Percentiles rank a stretch among this genome's conserved stretches.
Conservation (phyloP, 2,113 vertebrate species). For the Caranx melampygus region DNA sequence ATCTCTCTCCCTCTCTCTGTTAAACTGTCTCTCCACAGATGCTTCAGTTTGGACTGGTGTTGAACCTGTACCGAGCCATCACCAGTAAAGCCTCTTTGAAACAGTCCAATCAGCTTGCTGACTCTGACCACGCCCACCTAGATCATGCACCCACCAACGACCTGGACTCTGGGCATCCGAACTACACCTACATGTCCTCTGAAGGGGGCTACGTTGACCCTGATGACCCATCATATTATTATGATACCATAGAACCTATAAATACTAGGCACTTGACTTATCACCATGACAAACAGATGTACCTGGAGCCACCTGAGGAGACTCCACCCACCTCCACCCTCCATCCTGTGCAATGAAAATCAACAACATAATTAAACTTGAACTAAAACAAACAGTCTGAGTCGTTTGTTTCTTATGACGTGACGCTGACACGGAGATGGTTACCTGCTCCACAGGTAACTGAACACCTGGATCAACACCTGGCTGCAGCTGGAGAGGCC, state of each 20-base stretch:
- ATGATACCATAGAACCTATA: no score
- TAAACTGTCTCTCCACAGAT: constrained; percentile 22
- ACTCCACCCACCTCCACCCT: no score
- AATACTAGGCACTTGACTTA: neutral
- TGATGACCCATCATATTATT: neutral
- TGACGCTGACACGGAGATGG: no score
- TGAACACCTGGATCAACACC: no score
- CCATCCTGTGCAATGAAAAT: no score
- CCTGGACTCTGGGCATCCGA: neutral
- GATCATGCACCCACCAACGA: neutral
- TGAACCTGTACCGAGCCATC: neutral
- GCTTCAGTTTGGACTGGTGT: neutral
- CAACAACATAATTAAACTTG: no score
- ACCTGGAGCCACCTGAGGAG: no score
- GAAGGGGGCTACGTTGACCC: neutral
- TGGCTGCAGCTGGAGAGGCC: no score
- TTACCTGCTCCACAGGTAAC: no score
- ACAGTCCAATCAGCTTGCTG: neutral
- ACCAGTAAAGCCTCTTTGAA: neutral
- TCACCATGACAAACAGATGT: neutral
- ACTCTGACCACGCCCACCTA: neutral
- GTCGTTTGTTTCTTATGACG: no score
- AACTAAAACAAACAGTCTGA: no score
- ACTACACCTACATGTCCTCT: neutral
- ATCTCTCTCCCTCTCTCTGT: no score